Percentiles rank a stretch among this genome's conserved stretches.
Conservation (phyloP, 2,888 invertebrate genomes). For the Drosophila mayaguana region DNA sequence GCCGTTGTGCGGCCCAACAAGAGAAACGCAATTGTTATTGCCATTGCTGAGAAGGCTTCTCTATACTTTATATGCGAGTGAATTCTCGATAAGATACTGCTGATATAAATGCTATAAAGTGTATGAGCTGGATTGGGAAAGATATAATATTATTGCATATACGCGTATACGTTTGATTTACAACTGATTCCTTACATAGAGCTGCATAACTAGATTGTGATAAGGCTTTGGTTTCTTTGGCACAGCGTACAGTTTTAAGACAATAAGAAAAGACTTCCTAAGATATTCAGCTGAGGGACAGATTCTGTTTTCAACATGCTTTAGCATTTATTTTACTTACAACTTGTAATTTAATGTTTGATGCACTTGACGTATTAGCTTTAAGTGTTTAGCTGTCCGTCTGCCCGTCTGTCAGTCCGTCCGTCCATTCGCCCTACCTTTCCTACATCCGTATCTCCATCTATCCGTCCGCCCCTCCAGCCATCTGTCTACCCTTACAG, state of each 20-base stretch:
- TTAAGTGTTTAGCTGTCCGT: neutral
- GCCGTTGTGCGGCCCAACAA: neutral
- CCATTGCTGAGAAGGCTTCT: neutral
- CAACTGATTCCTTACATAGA: neutral
- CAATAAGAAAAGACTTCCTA: neutral
- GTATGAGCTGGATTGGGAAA: neutral
- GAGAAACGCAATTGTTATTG: neutral
- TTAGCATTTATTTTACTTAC: neutral
- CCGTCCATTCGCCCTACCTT: neutral
- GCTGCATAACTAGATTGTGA: neutral
- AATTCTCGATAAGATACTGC: conserved; percentile 6
- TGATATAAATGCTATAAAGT: neutral
- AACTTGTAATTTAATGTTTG: neutral
- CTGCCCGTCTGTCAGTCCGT: neutral
- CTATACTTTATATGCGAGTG: neutral
- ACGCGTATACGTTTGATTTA: conserved; percentile 3
- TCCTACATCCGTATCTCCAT: too few species aligned
- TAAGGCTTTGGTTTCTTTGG: neutral
- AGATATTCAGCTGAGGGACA: neutral
- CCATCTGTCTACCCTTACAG: too few species aligned
- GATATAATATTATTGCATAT: conserved; percentile 11
- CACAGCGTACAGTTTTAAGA: neutral
- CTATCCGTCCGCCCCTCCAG: too few species aligned
- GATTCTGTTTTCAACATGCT: neutral
- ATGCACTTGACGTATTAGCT: neutral